Base-by-base conservation (phyloP, 2,797 vertebrate genomes). In the Harpagifer antarcticus region DNA sequence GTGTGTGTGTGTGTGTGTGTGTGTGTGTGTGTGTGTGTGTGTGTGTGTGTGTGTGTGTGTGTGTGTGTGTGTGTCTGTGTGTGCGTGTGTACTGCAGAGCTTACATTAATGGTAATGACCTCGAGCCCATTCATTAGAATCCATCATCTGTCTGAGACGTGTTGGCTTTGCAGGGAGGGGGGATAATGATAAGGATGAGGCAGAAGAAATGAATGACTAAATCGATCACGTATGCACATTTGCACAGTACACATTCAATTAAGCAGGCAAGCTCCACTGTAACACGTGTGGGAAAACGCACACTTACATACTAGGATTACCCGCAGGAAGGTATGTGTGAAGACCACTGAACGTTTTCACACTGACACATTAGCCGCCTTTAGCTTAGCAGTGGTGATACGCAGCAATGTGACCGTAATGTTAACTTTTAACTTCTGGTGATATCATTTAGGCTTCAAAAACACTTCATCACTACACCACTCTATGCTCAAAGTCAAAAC, bases 51-150 rank as follows among this genome's bases (percentile, higher is more conserved):
- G 44, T 58, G 47, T 75, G 57, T 72, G 60, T 37, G 19, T 59
- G 50, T 76, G 48, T 59, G 77, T 7, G 37, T 74, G 55, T 20
- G 9, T 55, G 57, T 56, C 54, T 58, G 54, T 27, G 67, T 33
- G 52, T 45, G 50, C 15, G 27, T 50, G 23, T 9, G 40, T 64
- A 65, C 45, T 63, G 54, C 68, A 64, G 33, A 61, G 66, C 55
- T 80, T 69, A 68, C 62, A 78, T 68, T 72, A 88, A 81, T 68
- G 55, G 82, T 89, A 78, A 88, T 86, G 61, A 86, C 78, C 67
- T 68, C 65, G 19, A 52, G 68, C 47, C 62, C 57, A 50, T 31
- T 83, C 77, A 83, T 88, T 85, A 74, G 42, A 72, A 86, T 88
- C 78, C 60, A 74, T 79, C 72, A 85, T 65, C 55, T 59, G 56